Percentiles rank a stretch among this genome's conserved stretches.
phyloP scores from a whole-genome alignment of 2,113 vertebrate species.

The Mesembrinibis cayennensis region DNA sequence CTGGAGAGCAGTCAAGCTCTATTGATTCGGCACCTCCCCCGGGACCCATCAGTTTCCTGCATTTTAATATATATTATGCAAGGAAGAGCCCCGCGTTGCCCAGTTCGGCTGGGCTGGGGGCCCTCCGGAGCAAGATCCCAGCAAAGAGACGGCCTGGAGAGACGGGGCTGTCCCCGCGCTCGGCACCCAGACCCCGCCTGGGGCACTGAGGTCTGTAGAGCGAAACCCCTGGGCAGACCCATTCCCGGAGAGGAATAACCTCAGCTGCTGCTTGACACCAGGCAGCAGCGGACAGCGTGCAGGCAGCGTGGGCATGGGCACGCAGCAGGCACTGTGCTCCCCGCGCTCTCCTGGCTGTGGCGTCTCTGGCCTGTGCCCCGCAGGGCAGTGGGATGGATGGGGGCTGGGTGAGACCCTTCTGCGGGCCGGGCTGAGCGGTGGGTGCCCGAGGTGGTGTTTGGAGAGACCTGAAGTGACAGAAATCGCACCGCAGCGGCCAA shows the following conservation, averaged over 20 bases:
- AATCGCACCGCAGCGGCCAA: not conserved
- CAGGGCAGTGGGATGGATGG: not conserved
- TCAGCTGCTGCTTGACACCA: not conserved
- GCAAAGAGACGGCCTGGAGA: not conserved
- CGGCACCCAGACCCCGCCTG: not conserved
- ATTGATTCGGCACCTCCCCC: constrained; percentile 18
- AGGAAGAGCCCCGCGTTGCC: not conserved
- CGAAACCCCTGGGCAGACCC: not conserved
- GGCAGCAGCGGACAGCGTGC: accelerated
- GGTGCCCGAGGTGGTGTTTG: accelerated
- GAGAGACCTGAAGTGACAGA: not conserved
- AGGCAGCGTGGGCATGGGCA: accelerated
- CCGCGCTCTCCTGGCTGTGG: not conserved
- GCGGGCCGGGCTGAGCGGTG: accelerated
- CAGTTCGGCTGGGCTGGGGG: not conserved
- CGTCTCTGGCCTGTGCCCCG: not conserved
- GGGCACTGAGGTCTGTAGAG: not conserved
- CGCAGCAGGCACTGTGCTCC: not conserved
- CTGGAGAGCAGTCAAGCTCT: not conserved
- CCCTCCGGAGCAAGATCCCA: not conserved
- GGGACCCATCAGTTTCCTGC: constrained; percentile 10
- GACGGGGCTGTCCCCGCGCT: not conserved
- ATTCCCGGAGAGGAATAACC: not conserved
- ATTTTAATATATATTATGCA: constrained; percentile 43
- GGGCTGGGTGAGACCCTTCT: not conserved